These are phyloP conservation scores for Ptychobarbus kaznakovi DNA, from an alignment of 2,797 vertebrate species.

Conservation along the genomic window DNA sequence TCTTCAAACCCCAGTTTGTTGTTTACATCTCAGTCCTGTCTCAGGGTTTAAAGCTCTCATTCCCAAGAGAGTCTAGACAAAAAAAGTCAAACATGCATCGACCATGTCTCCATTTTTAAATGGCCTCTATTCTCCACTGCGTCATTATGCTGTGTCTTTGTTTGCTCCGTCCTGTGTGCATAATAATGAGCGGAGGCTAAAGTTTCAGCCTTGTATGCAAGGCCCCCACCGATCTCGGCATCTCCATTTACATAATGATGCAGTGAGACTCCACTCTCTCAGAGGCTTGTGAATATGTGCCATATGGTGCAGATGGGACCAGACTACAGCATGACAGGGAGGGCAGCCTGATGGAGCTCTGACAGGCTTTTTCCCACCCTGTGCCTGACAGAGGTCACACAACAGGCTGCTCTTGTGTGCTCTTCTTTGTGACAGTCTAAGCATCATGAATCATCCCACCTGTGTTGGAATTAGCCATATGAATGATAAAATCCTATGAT, in stretches of 20 bases:
- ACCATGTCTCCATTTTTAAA: slow-evolving; percentile 42
- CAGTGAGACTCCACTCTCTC: slow-evolving; percentile 54
- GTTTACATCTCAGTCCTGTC: slow-evolving; percentile 61
- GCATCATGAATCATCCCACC: slow-evolving; percentile 33
- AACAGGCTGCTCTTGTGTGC: slow-evolving; percentile 6
- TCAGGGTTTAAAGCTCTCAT: slow-evolving; percentile 35
- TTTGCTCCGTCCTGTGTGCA: slow-evolving; percentile 60
- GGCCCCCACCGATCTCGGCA: slow-evolving; percentile 44
- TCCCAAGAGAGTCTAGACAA: slow-evolving; percentile 54
- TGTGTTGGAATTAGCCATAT: slow-evolving; percentile 19
- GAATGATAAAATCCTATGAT: background rate
- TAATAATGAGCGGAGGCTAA: slow-evolving; percentile 59
- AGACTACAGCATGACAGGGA: slow-evolving; percentile 65
- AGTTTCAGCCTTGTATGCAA: slow-evolving; percentile 54
- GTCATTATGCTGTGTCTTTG: slow-evolving; percentile 69
- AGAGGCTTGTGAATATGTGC: slow-evolving; percentile 63
- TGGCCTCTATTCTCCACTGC: slow-evolving; percentile 60
- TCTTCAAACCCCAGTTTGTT: slow-evolving; percentile 20
- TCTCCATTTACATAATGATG: slow-evolving; percentile 75
- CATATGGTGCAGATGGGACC: slow-evolving; percentile 70
- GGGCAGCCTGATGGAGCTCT: slow-evolving; percentile 50
- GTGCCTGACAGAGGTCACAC: slow-evolving; percentile 27
- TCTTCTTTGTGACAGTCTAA: slow-evolving; percentile 40
- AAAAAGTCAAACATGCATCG: slow-evolving; percentile 46
- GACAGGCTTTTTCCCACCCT: slow-evolving; percentile 47